These are phyloP conservation scores for Cephus cinctus DNA, from an alignment of 1,140 invertebrate species.

Conservation along the genomic window DNA sequence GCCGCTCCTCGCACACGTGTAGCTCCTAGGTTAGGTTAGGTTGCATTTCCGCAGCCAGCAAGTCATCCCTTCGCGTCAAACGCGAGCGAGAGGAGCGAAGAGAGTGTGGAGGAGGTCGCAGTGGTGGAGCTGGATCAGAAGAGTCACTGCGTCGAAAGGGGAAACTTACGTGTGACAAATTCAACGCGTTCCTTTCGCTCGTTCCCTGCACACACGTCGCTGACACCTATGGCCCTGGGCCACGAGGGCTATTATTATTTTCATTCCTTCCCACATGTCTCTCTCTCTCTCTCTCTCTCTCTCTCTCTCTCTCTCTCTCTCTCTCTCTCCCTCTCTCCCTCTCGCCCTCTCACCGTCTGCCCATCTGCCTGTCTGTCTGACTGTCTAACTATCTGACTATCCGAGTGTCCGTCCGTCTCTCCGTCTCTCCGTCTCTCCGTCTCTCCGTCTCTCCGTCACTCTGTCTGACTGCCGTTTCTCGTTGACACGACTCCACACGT, in stretches of 20 bases:
- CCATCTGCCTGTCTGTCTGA: slow-evolving; percentile 12
- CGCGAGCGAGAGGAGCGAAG: too few species aligned
- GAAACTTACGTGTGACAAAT: slow-evolving; percentile 50
- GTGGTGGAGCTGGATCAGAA: background rate
- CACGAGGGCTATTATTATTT: slow-evolving; percentile 46
- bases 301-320: slow-evolving; percentile 12
- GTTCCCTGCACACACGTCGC: slow-evolving; percentile 32
- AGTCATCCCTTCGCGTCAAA: too few species aligned
- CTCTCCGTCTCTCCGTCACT: slow-evolving; percentile 16
- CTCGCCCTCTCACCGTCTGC: slow-evolving; percentile 20
- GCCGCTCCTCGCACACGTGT: too few species aligned
- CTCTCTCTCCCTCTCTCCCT: slow-evolving; percentile 18
- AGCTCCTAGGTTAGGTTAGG: too few species aligned
- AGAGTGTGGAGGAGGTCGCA: background rate
- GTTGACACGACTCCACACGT: background rate
- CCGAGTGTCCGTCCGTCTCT: slow-evolving; percentile 3
- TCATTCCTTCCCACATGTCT: slow-evolving; percentile 47
- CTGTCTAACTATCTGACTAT: slow-evolving; percentile 16
- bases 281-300: slow-evolving; percentile 30
- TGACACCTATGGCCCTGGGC: slow-evolving; percentile 46
- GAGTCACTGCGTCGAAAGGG: slow-evolving; percentile 17
- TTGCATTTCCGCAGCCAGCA: too few species aligned
- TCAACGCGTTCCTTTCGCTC: slow-evolving; percentile 39
- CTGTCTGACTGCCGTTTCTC: background rate
- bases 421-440: slow-evolving; percentile 14